Evolutionary conservation across 2,888 invertebrate genomes (phyloP), one percentile per base, ranked within the genome.

Genomic region (Tanypteryx hageni): DNA sequence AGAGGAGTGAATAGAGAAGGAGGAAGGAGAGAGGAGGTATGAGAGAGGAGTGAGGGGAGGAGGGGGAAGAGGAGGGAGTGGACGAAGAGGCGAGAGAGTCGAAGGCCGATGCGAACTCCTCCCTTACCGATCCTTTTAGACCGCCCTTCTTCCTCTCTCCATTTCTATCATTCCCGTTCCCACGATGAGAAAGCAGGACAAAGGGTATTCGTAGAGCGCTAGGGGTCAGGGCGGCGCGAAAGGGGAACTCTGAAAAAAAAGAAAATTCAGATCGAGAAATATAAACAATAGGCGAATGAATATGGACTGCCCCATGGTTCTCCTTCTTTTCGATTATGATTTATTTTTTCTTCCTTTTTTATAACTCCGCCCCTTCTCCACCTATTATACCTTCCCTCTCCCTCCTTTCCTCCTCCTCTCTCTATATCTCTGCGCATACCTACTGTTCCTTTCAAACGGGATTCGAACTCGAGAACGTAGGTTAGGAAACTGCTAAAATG

Each of bases 241-340:
- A 27, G 83, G 56, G 57, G 44, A 44, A 44, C n/a, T 56, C 11
- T 44, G 22, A 83, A 8, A n/a, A 83, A 44, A 56, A 22, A 83
- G 11, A 83, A 57, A 44, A 44, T 82, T 13, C 8, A 44, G 11
- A n/a, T 57, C 1, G 57, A n/a, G 83, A 18, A 11, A 4, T 83
- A 82, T 83, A 83, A 83, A 83, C 83, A 83, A 83, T 56, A 57
- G 57, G 83, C 83, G 57, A 56, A 83, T 83, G 44, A 44, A 44
- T 44, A 16, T 83, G 83, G 56, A 83, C 83, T 44, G 57, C 56
- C 83, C 83, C 18, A 27, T 44, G 13, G 44, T 82, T 83, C 57
- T 83, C 83, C 56, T 57, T 44, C 83, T 56, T 57, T 57, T n/a
- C 83, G 83, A 56, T 56, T 83, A 83, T 83, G 44, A 83, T 82